Percentiles rank a stretch among this genome's conserved stretches.
Conservation (phyloP, 2,113 vertebrate genomes). For the Synodontis membranacea region DNA sequence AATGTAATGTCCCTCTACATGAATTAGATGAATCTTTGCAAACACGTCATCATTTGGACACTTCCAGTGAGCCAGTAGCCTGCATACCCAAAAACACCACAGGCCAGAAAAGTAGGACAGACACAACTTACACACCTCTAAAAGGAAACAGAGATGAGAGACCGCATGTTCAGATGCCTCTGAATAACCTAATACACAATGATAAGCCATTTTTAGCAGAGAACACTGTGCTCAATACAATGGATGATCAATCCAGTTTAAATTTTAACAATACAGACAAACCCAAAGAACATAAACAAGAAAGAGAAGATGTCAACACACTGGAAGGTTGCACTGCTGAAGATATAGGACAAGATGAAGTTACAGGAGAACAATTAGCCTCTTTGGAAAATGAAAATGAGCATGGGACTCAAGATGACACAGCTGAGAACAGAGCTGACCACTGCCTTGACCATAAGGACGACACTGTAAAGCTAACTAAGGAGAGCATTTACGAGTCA, state of each 20-base stretch:
- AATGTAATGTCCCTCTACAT: not conserved
- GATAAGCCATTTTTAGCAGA: too few relatives aligned
- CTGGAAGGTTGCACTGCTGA: not conserved
- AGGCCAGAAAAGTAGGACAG: constrained; percentile 54
- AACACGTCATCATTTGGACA: constrained; percentile 11
- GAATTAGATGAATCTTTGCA: constrained; percentile 13
- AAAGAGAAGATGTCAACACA: constrained; percentile 8
- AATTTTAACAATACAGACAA: not conserved
- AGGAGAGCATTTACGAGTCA: not conserved
- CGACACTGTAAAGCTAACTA: not conserved
- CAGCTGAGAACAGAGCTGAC: not conserved
- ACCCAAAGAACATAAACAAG: constrained; percentile 1
- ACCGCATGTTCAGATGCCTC: constrained; percentile 17
- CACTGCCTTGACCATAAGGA: not conserved
- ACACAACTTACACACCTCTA: constrained; percentile 23
- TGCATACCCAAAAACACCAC: constrained; percentile 33
- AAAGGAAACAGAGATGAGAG: not conserved
- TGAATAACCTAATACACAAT: not conserved
- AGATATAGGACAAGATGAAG: constrained; percentile 8
- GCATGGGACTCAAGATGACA: not conserved
- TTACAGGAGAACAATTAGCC: not conserved
- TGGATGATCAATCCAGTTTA: constrained; percentile 6
- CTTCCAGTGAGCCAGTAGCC: constrained; percentile 14
- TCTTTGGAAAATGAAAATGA: constrained; percentile 16
- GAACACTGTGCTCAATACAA: not conserved